Evolutionary conservation across 2,797 vertebrate species (phyloP).

Genomic region (Calcarius lapponicus): DNA sequence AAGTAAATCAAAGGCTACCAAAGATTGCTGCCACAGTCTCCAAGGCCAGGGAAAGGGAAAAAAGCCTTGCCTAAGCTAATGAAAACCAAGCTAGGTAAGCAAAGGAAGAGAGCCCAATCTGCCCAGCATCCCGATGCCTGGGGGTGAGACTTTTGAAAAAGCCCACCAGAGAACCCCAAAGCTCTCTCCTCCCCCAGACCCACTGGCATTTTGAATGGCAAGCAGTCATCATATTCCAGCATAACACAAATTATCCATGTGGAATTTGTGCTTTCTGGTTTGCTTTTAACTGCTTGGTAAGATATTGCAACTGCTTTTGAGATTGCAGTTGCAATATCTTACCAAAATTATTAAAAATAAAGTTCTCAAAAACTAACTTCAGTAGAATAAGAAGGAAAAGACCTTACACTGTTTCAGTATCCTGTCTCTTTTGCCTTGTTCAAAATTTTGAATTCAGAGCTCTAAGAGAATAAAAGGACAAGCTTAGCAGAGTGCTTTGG

Average conservation of each 20-base stretch:
- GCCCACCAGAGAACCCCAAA: too few species aligned
- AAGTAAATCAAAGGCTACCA: not conserved
- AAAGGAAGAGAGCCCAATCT: not conserved
- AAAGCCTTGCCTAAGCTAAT: not conserved
- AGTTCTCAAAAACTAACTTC: not conserved
- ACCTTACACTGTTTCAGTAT: not conserved
- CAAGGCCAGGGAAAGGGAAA: not conserved
- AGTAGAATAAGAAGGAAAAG: not conserved
- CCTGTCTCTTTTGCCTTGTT: not conserved
- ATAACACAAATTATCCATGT: not conserved
- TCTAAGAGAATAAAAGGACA: not conserved
- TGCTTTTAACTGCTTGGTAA: not conserved
- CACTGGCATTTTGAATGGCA: not conserved
- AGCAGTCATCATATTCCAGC: not conserved
- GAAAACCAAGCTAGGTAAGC: not conserved
- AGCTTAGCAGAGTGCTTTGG: not conserved
- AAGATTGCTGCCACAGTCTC: not conserved
- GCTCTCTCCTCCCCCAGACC: accelerated
- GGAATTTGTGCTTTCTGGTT: not conserved
- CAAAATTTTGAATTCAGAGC: not conserved
- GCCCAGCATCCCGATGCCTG: accelerated
- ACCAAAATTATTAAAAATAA: not conserved
- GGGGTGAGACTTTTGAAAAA: not conserved
- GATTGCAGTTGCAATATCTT: not conserved
- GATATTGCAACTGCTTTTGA: not conserved